Conservation (phyloP, 2,888 invertebrate genomes). For the Timema podura region DNA sequence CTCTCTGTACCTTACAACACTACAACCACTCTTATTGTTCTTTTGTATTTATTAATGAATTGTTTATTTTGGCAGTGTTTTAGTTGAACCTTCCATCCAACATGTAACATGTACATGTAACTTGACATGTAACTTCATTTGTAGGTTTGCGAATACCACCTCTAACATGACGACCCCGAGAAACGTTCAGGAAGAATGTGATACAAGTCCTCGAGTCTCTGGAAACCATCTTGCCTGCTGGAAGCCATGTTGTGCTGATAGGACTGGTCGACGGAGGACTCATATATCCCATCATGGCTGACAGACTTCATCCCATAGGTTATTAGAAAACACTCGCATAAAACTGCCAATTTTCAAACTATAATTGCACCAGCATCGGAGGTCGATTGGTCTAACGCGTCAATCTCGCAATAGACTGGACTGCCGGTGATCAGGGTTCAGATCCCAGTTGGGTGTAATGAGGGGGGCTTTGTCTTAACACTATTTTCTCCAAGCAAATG, state of each 20-base stretch:
- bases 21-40: too few relatives aligned
- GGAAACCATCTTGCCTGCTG: slow-evolving; percentile 43
- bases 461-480: too few relatives aligned
- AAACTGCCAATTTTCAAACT: background rate
- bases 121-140: slow-evolving; percentile 17
- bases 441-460: too few relatives aligned
- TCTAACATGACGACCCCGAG: slow-evolving; percentile 46
- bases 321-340: slow-evolving; percentile 8
- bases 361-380: background rate
- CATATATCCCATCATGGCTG: slow-evolving; percentile 44
- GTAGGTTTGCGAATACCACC: slow-evolving; percentile 45
- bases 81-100: too few relatives aligned
- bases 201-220: slow-evolving; percentile 38
- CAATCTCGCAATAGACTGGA: too few relatives aligned
- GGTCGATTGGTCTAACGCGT: too few relatives aligned
- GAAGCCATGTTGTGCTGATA: slow-evolving; percentile 46
- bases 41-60: too few relatives aligned
- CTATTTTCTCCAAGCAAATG: too few relatives aligned
- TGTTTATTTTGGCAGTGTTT: too few relatives aligned
- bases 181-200: slow-evolving; percentile 37
- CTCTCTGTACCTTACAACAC: too few relatives aligned
- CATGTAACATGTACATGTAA: too few relatives aligned
- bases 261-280: slow-evolving; percentile 48
- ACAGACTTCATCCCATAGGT: slow-evolving; percentile 47
- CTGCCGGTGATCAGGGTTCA: too few relatives aligned